Percentiles rank a stretch among this genome's conserved stretches.
Evolutionary conservation across 2,797 vertebrate species (phyloP).

Genomic region (Harpagifer antarcticus): DNA sequence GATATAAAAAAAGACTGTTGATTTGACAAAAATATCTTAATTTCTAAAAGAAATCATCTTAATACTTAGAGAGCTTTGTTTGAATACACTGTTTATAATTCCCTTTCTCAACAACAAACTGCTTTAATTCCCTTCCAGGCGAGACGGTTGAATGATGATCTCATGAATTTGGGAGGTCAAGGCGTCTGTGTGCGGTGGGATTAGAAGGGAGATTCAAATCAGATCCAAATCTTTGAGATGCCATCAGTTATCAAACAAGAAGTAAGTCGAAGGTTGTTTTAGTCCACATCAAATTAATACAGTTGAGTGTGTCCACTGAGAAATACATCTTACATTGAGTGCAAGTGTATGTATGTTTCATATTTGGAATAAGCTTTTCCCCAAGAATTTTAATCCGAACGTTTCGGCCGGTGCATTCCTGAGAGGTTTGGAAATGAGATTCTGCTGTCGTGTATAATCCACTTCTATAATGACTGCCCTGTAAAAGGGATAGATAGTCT

Average conservation of each 20-base stretch:
- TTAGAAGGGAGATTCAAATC: conserved; percentile 59
- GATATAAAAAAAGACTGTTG: not conserved
- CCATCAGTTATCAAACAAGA: conserved; percentile 29
- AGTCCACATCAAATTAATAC: conserved; percentile 1
- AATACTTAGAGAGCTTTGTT: conserved; percentile 1
- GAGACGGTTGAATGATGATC: conserved; percentile 23
- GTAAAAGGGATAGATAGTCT: conserved; percentile 66
- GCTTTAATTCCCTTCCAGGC: conserved; percentile 19
- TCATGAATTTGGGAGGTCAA: conserved; percentile 33
- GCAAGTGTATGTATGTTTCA: conserved; percentile 57
- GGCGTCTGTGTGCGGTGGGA: conserved; percentile 36
- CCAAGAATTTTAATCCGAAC: conserved; percentile 61
- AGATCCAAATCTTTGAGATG: conserved; percentile 35
- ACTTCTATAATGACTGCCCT: conserved; percentile 76
- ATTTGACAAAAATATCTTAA: not conserved
- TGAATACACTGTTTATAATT: conserved; percentile 18
- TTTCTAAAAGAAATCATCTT: not conserved
- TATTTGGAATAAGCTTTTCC: conserved; percentile 58
- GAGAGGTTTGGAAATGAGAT: conserved; percentile 74
- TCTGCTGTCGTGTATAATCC: conserved; percentile 76
- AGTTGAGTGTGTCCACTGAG: conserved; percentile 14
- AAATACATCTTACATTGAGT: conserved; percentile 50
- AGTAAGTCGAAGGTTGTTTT: not conserved
- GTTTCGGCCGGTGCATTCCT: conserved; percentile 51
- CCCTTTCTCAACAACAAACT: conserved; percentile 14